These are phyloP conservation scores for Pterophyllum scalare DNA, from an alignment of 2,113 vertebrate genomes.

Conservation along the genomic window DNA sequence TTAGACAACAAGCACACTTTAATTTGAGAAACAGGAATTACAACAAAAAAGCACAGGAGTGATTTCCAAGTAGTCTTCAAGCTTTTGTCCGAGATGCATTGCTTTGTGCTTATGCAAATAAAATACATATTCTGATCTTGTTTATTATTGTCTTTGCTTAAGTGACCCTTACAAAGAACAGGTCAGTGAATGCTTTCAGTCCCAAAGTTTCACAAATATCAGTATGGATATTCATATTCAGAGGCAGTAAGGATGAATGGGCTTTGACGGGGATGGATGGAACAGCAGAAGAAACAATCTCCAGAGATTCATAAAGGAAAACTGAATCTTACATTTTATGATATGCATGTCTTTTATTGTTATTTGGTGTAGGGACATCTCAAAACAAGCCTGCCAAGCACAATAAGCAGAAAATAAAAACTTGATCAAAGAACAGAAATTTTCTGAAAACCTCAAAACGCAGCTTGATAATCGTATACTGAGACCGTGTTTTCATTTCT, in stretches of 20 bases:
- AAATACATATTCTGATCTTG: not conserved
- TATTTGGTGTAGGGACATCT: not conserved
- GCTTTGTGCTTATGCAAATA: not conserved
- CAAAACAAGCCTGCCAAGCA: not conserved
- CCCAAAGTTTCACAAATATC: not conserved
- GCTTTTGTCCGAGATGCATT: not conserved
- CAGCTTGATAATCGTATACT: not conserved
- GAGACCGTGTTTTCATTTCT: not conserved
- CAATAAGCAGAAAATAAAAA: not conserved
- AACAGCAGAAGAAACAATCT: not conserved
- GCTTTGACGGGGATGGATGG: slow-evolving; percentile 6
- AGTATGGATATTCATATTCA: not conserved
- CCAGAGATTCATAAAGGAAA: not conserved
- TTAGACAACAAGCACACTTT: not conserved
- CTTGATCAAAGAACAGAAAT: not conserved
- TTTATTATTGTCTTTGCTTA: not conserved
- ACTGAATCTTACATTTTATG: not conserved
- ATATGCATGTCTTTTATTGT: not conserved
- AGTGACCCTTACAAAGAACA: not conserved
- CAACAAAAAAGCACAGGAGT: not conserved
- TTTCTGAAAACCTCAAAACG: not conserved
- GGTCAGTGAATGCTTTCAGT: not conserved
- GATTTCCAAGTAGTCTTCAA: not conserved
- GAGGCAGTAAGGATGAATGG: not conserved
- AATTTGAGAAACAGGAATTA: not conserved